Base-by-base conservation (phyloP, 2,888 invertebrate species). In the Drosophila mimetica region DNA sequence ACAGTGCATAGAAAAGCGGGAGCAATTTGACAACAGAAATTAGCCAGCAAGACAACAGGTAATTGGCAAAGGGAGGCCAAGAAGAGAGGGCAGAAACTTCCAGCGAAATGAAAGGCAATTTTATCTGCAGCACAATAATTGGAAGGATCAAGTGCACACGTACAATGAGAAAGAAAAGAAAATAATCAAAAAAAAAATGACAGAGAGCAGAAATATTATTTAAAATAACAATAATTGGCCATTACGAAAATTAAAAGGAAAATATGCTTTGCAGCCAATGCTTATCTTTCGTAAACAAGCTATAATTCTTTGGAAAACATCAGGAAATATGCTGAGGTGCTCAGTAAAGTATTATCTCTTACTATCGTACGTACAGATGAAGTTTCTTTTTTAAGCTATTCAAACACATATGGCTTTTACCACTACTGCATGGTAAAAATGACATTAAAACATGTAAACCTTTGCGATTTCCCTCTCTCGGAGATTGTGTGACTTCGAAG, bases 21-120 rank as follows among this genome's bases (percentile, higher is more conserved):
- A 28, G 39, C 28, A 9, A 30, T 36, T 47, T 36, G 36, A 28
- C 55, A 48, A 28, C 50, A 25, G 30, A 54, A 55, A 44, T 53
- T 48, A 46, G 50, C 44, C 16, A 37, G 25, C 34, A 25, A 18
- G 36, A 25, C 51, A 8, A 2, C 20, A 50, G 51, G 30, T 50
- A 18, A 25, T 18, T 32, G 4, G 6, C n/a, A 2, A 20, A 6
- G n/a, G 7, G 13, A 20, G 41, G 7, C 22, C 42, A 25, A 44
- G 14, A 9, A 25, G 11, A 4, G 25, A 25, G 25, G 18, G 46
- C 13, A 36, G 18, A 2, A 28, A n/a, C 36, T 36, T n/a, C 4
- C 52, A 6, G 5, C 5, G 4, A 28, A 34, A 22, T 13, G 8
- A 13, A 14, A n/a, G 9, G 25, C 28, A 28, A 2, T 28, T 9